These are phyloP conservation scores for Falco novaeseelandiae DNA, from an alignment of 2,797 vertebrate species.

Conservation along the genomic window DNA sequence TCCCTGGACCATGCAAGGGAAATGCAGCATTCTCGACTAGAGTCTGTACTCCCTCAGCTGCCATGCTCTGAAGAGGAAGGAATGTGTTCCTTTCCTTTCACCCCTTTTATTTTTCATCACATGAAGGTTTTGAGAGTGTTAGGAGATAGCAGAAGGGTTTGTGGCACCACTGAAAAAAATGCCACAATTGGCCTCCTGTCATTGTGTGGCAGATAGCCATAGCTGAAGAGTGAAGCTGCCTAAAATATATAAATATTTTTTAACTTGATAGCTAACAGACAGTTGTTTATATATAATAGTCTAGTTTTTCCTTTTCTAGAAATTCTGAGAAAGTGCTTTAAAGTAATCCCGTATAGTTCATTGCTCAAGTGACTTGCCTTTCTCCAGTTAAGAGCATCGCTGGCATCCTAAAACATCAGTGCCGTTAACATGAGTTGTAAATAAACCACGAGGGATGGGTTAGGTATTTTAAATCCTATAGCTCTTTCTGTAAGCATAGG, in stretches of 20 bases:
- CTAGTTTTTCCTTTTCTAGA: background rate
- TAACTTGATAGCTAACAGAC: background rate
- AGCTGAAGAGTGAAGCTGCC: background rate
- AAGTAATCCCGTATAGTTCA: background rate
- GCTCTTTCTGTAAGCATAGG: slow-evolving; percentile 17
- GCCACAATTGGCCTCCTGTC: background rate
- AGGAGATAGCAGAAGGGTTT: background rate
- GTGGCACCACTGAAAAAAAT: background rate
- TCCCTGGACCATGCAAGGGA: background rate
- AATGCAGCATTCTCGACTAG: background rate
- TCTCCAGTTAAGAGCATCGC: background rate
- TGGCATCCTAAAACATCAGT: background rate
- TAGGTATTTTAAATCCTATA: slow-evolving; percentile 33
- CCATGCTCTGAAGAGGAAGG: background rate
- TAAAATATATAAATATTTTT: background rate
- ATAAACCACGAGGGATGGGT: background rate
- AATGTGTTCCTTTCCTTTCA: background rate
- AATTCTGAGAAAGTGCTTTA: background rate
- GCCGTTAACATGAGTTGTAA: background rate
- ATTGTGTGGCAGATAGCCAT: fast-evolving
- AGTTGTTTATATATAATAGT: background rate
- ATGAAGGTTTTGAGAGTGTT: background rate
- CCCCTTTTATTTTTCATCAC: background rate
- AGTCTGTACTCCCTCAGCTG: background rate
- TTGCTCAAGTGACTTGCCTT: background rate